Evolutionary conservation across 2,113 vertebrate species (phyloP).

Genomic region (Taxidea taxus): DNA sequence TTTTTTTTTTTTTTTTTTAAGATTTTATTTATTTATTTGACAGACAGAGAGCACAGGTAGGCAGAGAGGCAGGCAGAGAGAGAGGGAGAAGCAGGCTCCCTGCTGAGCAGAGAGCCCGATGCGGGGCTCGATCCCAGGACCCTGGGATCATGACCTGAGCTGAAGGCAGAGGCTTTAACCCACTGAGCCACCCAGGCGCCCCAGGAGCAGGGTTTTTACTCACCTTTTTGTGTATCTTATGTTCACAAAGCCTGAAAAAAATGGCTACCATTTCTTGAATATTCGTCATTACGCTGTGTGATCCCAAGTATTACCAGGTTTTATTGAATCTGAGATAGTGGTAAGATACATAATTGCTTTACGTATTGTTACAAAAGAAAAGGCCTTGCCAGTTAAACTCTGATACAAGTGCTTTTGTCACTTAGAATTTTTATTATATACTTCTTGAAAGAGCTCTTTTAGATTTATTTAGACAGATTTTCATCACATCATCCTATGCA

Average conservation of each 20-base stretch:
- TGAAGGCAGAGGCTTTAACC: no score
- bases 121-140: no score
- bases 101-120: no score
- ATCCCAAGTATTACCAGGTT: not conserved
- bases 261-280: not conserved
- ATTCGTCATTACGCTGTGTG: not conserved
- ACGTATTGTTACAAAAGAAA: not conserved
- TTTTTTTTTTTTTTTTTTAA: no score
- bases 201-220: not conserved
- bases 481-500: not conserved
- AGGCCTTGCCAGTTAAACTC: not conserved
- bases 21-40: no score
- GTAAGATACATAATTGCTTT: not conserved
- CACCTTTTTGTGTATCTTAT: not conserved
- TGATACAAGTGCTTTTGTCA: not conserved
- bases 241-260: not conserved
- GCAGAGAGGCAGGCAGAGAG: no score
- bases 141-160: no score
- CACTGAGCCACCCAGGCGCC: no score
- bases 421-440: slow-evolving; percentile 26
- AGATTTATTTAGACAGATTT: not conserved
- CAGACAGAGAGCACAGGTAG: no score
- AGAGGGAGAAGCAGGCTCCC: no score
- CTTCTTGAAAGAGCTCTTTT: not conserved
- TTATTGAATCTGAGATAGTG: not conserved